These are phyloP conservation scores for Micropterix aruncella DNA, from an alignment of 2,888 invertebrate genomes.

Conservation along the genomic window DNA sequence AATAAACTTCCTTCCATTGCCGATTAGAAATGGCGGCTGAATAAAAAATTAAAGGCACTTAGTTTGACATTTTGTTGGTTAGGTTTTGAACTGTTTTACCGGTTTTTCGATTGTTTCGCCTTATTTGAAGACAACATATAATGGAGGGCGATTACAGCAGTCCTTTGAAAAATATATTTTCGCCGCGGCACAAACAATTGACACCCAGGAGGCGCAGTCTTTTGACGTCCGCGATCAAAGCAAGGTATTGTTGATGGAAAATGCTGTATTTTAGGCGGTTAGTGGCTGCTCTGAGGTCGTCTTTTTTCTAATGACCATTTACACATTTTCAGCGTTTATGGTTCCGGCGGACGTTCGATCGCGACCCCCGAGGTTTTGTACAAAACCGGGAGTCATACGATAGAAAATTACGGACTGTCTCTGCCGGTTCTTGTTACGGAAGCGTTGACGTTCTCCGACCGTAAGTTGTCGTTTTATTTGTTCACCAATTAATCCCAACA, in stretches of 20 bases:
- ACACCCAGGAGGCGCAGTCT: not conserved
- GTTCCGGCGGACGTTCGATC: conserved; percentile 9
- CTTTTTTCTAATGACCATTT: not conserved
- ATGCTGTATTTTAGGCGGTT: too few species aligned
- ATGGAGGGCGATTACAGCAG: not conserved
- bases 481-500: too few species aligned
- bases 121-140: not conserved
- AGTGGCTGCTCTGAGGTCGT: too few species aligned
- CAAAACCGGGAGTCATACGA: conserved; percentile 55
- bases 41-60: too few species aligned
- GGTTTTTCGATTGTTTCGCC: too few species aligned
- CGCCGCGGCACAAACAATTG: not conserved
- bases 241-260: too few species aligned
- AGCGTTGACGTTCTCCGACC: conserved; percentile 67
- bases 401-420: conserved; percentile 70
- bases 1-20: too few species aligned
- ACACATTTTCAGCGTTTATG: not conserved
- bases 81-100: too few species aligned
- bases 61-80: too few species aligned
- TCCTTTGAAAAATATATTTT: not conserved
- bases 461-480: too few species aligned
- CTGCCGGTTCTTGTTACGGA: conserved; percentile 82
- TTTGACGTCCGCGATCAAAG: not conserved
- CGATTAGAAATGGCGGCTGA: too few species aligned
- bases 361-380: conserved; percentile 55